Conservation (phyloP, 2,797 vertebrate genomes). For the Myripristis jacobus region DNA sequence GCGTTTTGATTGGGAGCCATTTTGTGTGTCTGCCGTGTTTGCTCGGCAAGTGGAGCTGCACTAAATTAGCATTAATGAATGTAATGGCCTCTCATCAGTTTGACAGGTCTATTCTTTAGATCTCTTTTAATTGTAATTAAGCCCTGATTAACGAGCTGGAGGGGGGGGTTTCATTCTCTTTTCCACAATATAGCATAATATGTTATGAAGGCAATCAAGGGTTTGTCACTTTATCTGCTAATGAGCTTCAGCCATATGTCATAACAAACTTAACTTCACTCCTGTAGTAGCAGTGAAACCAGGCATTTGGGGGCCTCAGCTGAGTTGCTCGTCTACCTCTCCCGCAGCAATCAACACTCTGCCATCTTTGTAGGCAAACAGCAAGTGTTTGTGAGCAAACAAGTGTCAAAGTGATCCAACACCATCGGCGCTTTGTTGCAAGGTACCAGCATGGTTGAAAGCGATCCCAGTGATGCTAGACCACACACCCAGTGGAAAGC, state of each 20-base stretch:
- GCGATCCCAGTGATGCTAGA: slow-evolving; percentile 14
- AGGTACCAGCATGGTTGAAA: slow-evolving; percentile 11
- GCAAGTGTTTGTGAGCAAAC: slow-evolving; percentile 22
- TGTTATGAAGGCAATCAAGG: slow-evolving; percentile 77
- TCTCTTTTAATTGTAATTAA: slow-evolving; percentile 82
- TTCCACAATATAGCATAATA: slow-evolving; percentile 71
- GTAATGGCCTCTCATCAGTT: slow-evolving; percentile 77
- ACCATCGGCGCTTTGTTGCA: neutral
- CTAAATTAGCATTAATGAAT: slow-evolving; percentile 81
- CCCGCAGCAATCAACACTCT: neutral
- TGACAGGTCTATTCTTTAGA: slow-evolving; percentile 81
- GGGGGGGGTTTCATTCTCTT: slow-evolving; percentile 71
- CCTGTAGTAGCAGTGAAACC: slow-evolving; percentile 11
- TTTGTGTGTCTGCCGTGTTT: slow-evolving; percentile 68
- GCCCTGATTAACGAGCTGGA: slow-evolving; percentile 77
- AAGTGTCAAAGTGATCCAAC: slow-evolving; percentile 6
- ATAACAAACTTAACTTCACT: slow-evolving; percentile 69
- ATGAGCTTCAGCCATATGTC: slow-evolving; percentile 76
- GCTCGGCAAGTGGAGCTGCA: slow-evolving; percentile 67
- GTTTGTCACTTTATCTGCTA: slow-evolving; percentile 75
- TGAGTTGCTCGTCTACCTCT: slow-evolving; percentile 20
- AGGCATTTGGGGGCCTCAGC: slow-evolving; percentile 22
- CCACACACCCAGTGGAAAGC: too few relatives aligned
- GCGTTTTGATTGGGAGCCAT: slow-evolving; percentile 76
- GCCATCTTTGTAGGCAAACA: slow-evolving; percentile 13